phyloP scores from a whole-genome alignment of 2,888 invertebrate species.

The Coremacera marginata region DNA sequence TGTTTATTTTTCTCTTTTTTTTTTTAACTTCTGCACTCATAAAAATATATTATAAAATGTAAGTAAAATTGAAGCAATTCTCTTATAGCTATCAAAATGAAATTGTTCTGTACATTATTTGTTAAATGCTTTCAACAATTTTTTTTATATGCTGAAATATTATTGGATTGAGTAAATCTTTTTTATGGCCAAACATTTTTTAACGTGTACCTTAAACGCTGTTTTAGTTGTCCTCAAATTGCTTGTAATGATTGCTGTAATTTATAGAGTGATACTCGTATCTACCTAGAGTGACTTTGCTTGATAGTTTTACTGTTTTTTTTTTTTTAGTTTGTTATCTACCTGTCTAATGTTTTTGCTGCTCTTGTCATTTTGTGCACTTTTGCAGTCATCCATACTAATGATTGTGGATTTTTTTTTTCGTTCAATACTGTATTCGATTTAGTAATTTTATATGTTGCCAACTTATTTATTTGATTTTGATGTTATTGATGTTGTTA shows the following conservation, averaged over 20 bases:
- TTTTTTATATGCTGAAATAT: too few relatives aligned
- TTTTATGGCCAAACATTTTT: background rate
- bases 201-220: too few relatives aligned
- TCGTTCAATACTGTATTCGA: background rate
- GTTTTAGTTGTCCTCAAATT: background rate
- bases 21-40: too few relatives aligned
- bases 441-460: background rate
- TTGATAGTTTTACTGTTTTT: background rate
- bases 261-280: constrained; percentile 7
- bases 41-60: too few relatives aligned
- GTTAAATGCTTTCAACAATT: too few relatives aligned
- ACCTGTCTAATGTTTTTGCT: background rate
- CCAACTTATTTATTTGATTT: background rate
- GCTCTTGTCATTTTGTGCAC: background rate
- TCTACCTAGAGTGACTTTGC: background rate
- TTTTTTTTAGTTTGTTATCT: background rate
- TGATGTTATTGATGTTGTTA: background rate
- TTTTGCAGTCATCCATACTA: background rate
- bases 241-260: background rate
- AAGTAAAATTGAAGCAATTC: too few relatives aligned
- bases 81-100: too few relatives aligned
- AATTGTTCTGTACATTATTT: too few relatives aligned
- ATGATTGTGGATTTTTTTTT: background rate
- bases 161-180: too few relatives aligned
- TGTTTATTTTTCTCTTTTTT: too few relatives aligned